phyloP scores from a whole-genome alignment of 2,888 invertebrate genomes.

The Heliconius cydno region DNA sequence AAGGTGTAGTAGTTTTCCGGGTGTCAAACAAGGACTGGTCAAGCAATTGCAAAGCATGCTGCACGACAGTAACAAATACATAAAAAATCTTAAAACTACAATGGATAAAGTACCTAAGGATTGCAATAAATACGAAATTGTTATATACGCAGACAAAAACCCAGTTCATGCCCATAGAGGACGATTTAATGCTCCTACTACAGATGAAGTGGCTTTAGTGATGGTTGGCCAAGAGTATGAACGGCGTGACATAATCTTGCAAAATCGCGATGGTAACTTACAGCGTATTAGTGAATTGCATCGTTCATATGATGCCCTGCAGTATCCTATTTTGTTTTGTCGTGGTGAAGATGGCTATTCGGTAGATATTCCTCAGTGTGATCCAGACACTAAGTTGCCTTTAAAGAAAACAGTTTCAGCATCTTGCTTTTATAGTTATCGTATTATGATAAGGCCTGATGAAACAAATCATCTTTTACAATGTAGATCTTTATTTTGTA shows the following conservation, averaged over 20 bases:
- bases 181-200: constrained; percentile 50
- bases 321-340: constrained; percentile 51
- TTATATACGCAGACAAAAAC: constrained; percentile 49
- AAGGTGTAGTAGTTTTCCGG: too few species aligned
- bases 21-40: constrained; percentile 42
- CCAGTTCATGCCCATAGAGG: constrained; percentile 50
- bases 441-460: constrained; percentile 45
- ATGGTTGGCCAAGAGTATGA: constrained; percentile 51
- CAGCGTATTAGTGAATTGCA: constrained; percentile 48
- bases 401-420: constrained; percentile 48
- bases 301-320: constrained; percentile 51
- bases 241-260: constrained; percentile 50
- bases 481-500: constrained; percentile 47
- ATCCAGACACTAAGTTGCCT: constrained; percentile 43
- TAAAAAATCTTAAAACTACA: constrained; percentile 49
- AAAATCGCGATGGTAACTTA: constrained; percentile 49
- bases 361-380: constrained; percentile 48
- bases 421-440: constrained; percentile 48
- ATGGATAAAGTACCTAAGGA: constrained; percentile 48
- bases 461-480: constrained; percentile 46
- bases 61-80: constrained; percentile 48
- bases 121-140: constrained; percentile 47
- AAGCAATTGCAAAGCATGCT: constrained; percentile 50
- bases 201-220: constrained; percentile 51
- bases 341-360: constrained; percentile 51